Evolutionary conservation across 30 jellyfish, hydroid and myxozoan genomes (phyloP).

Genomic region (Euphysa ruthae): DNA sequence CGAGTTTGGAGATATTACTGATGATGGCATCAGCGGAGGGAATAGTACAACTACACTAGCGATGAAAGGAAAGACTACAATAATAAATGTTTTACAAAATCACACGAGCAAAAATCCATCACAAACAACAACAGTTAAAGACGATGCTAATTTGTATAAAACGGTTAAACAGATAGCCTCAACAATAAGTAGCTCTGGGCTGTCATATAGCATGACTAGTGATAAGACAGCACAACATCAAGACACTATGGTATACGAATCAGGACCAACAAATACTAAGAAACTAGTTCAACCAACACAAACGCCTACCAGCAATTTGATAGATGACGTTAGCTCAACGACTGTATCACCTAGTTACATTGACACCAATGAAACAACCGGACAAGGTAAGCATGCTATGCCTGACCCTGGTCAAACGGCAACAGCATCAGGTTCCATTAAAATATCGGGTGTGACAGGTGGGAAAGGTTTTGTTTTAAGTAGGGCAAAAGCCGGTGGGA

Average conservation of each 20-base stretch:
- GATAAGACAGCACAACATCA: conserved; percentile 34
- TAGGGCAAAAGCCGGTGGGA: conserved; percentile 85
- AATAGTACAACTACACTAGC: conserved; percentile 47
- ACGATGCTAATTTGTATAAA: conserved; percentile 24
- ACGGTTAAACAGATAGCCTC: conserved; percentile 34
- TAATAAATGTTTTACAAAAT: conserved; percentile 40
- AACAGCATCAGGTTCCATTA: conserved; percentile 61
- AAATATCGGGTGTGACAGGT: conserved; percentile 62
- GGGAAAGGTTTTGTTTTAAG: conserved; percentile 68
- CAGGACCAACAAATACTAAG: conserved; percentile 39
- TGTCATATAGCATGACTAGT: conserved; percentile 24
- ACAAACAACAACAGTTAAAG: conserved; percentile 21
- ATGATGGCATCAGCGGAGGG: conserved; percentile 37
- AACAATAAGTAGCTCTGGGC: conserved; percentile 34
- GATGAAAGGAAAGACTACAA: conserved; percentile 43
- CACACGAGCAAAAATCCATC: conserved; percentile 53
- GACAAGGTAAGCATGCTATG: conserved; percentile 77
- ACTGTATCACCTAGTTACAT: conserved; percentile 26
- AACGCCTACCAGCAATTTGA: too few species aligned
- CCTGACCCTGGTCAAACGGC: conserved; percentile 85
- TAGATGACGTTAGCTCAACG: conserved; percentile 2
- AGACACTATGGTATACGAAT: conserved; percentile 46
- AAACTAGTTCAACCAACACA: too few species aligned
- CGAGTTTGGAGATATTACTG: conserved; percentile 37
- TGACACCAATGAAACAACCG: conserved; percentile 43